Base-by-base conservation (phyloP, 2,797 vertebrate genomes). In the Gymnocypris eckloni region DNA sequence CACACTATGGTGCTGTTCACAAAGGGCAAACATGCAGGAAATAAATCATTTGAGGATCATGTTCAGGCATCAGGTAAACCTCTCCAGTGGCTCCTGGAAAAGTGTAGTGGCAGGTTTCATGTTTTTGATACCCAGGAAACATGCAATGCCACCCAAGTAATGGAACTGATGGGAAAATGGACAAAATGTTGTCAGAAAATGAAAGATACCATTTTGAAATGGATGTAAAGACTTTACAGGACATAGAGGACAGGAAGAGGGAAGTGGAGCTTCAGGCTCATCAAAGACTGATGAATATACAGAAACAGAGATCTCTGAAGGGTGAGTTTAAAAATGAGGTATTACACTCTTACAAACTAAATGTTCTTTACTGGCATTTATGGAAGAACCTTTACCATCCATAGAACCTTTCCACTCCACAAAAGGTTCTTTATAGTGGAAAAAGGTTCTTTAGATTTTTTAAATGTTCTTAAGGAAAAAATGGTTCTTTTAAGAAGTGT, bases 1-100 rank as follows among this genome's bases (percentile, higher is more conserved):
- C 84, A 88, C 56, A 83, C 77, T 59, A 18, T 82, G 16, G 69
- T 88, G 25, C 8, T 88, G 25, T 88, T 88, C 56, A 86, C 76
- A 13, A 85, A 85, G 45, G 79, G 66, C 37, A 85, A 83, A 79
- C 54, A 59, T 10, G 66, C 50, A 45, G 72, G 37, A 54, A 56
- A 54, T 33, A 37, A 43, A 71, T 64, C 78, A 20, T 28, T 82
- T 69, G 83, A 78, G n/a, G 82, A 85, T 61, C 33, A 64, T 76
- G 54, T 87, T 48, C 73, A 64, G 45, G 43, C 15, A 56, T 77
- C 64, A 28, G 86, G 86, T 39, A 79, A 83, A 79, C 61, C 72
- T 2, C 72, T 86, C 22, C 41, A 86, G 33, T 86, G 78, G 78
- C 56, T 86, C 56, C 20, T 86, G 43, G 15, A 81, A 22, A 86